Conservation (phyloP, 2,888 invertebrate genomes). For the Hanleya hanleyi region DNA sequence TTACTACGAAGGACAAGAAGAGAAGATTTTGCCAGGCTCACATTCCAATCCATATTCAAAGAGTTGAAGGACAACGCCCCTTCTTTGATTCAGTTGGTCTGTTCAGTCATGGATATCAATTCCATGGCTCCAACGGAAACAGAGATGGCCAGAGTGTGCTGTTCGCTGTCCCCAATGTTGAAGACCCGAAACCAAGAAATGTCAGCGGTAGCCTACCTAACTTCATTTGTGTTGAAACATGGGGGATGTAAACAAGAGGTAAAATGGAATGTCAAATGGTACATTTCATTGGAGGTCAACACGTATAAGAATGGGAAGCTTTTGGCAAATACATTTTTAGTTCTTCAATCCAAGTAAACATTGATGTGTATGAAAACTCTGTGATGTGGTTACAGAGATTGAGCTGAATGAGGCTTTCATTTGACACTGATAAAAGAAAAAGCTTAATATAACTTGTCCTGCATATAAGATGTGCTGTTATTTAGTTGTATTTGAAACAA, state of each 20-base stretch:
- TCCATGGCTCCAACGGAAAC: not conserved
- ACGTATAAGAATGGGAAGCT: too few species aligned
- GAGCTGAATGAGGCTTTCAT: too few species aligned
- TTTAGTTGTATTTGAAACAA: too few species aligned
- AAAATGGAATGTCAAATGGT: too few species aligned
- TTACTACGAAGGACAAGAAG: not conserved
- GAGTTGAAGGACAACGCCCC: not conserved
- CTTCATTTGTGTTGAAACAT: not conserved
- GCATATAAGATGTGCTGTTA: too few species aligned
- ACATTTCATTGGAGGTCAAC: too few species aligned
- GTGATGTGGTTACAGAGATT: too few species aligned
- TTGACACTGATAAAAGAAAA: too few species aligned
- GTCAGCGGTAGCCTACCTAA: not conserved
- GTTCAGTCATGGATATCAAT: not conserved
- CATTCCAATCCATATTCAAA: not conserved
- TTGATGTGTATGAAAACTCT: too few species aligned
- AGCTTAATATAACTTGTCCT: too few species aligned
- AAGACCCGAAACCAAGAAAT: not conserved
- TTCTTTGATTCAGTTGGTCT: not conserved
- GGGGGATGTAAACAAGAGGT: constrained; percentile 3
- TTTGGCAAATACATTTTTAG: too few species aligned
- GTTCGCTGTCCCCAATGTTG: not conserved
- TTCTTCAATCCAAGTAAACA: too few species aligned
- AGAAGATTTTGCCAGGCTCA: not conserved
- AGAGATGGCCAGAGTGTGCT: not conserved